Percentiles rank a stretch among this genome's conserved stretches.
These are phyloP conservation scores for Orthosia gothica DNA, from an alignment of 2,888 invertebrate species.

Conservation along the genomic window DNA sequence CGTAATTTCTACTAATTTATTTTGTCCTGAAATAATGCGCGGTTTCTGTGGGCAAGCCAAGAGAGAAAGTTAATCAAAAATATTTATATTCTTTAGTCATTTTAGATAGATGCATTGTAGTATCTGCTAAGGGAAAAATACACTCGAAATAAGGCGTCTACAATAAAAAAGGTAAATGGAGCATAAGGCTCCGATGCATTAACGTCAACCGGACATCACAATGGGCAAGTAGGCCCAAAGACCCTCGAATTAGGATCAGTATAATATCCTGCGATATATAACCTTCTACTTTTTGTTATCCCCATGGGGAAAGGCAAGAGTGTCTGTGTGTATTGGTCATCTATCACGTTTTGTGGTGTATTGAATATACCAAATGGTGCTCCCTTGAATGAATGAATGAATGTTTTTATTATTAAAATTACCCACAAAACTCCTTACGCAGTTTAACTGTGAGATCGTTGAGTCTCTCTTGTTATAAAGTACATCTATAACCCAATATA, in stretches of 20 bases:
- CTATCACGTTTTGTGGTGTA: neutral
- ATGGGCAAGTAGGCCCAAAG: neutral
- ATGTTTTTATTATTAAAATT: too few relatives aligned
- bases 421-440: too few relatives aligned
- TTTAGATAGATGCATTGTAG: neutral
- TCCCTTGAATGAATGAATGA: too few relatives aligned
- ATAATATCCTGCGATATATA: conserved; percentile 14
- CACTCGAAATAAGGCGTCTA: conserved; percentile 1
- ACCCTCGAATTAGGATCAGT: conserved; percentile 53
- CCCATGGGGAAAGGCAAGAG: neutral
- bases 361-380: neutral
- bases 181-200: conserved; percentile 13
- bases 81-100: neutral
- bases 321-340: conserved; percentile 18
- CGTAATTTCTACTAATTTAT: too few relatives aligned
- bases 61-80: neutral
- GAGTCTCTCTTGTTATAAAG: too few relatives aligned
- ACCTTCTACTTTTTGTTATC: conserved; percentile 18
- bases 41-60: too few relatives aligned
- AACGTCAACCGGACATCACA: conserved; percentile 36
- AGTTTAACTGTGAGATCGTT: too few relatives aligned
- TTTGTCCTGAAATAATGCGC: too few relatives aligned
- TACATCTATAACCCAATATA: too few relatives aligned
- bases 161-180: conserved; percentile 30
- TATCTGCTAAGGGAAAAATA: neutral